Percentiles rank a stretch among this genome's conserved stretches.
Evolutionary conservation across 2,797 vertebrate species (phyloP).

Genomic region (Galaxias olidus): DNA sequence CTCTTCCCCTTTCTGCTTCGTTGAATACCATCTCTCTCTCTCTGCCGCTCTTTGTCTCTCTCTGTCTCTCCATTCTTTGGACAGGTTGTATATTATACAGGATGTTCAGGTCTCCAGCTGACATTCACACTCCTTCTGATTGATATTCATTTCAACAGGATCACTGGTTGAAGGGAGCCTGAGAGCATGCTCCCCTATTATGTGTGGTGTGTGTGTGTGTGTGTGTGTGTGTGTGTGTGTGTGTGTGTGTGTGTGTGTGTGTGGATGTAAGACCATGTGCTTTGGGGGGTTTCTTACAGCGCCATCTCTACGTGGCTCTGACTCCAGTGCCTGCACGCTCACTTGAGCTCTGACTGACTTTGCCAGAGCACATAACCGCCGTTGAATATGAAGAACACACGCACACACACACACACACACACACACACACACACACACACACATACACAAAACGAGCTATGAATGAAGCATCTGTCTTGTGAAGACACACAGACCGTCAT

Average conservation of each 20-base stretch:
- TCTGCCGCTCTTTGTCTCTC: background rate
- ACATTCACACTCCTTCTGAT: slow-evolving; percentile 40
- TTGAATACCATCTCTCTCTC: no score
- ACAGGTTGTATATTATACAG: slow-evolving; percentile 32
- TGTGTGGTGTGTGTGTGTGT: background rate
- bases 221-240: background rate
- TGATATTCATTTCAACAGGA: slow-evolving; percentile 37
- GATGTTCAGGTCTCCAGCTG: slow-evolving; percentile 22
- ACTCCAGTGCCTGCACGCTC: slow-evolving; percentile 12
- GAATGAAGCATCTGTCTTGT: no score
- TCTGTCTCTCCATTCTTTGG: slow-evolving; percentile 1
- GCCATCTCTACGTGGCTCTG: slow-evolving; percentile 42
- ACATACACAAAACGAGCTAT: background rate
- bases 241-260: background rate
- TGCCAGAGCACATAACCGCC: no score
- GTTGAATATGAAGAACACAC: background rate
- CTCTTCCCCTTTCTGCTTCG: background rate
- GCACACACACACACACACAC: background rate
- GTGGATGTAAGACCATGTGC: background rate
- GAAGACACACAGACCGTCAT: background rate
- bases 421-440: background rate
- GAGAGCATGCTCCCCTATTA: no score
- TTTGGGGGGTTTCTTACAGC: slow-evolving; percentile 28
- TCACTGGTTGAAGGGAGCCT: no score
- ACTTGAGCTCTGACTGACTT: background rate